Evolutionary conservation across 1,140 invertebrate genomes (phyloP), one percentile per base, ranked within the genome.

Genomic region (Pseudobourletiella spinata): DNA sequence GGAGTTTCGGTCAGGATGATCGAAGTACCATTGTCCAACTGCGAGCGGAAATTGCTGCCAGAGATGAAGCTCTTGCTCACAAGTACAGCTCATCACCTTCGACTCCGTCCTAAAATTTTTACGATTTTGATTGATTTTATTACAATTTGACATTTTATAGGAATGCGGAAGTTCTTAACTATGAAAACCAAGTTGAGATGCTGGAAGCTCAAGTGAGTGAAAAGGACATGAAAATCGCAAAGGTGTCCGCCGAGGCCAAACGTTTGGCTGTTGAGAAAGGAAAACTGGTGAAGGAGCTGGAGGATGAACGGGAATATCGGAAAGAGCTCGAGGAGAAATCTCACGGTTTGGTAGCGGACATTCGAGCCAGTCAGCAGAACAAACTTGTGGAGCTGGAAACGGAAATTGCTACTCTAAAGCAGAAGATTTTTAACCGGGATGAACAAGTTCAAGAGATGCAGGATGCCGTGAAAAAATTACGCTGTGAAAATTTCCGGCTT

Each of bases 161-260:
- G 1, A 42, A 30, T 3, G 43, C 35, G 16, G 29, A 42, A 26
- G 43, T n/a, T 57, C 30, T 18, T 24, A 57, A 26, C n/a, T 24
- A 22, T 57, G 32, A 39, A 39, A 43, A 18, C 15, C 62, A 35
- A 59, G 67, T 22, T 50, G 52, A 15, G 65, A 71, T 42, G 54
- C 46, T 26, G 48, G 61, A 22, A 57, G 63, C 18, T n/a, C n/a
- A n/a, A n/a, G 15, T 67, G 3, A 26, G 67, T 30, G 77, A 80
- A 57, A 71, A 81, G 32, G 83, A 84, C 67, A 73, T 73, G 3
- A 79, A 77, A 67, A 81, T 81, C 0, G 70, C 83, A 51, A 77
- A 79, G 67, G 68, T 83, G 22, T 81, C 83, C 59, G 80, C 79
- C 70, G 76, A 77, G 24, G 79, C 80, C n/a, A 57, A 57, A 39